Percentiles rank a stretch among this genome's conserved stretches.
Conservation (phyloP, 2,888 invertebrate species). For the Latrodectus elegans region DNA sequence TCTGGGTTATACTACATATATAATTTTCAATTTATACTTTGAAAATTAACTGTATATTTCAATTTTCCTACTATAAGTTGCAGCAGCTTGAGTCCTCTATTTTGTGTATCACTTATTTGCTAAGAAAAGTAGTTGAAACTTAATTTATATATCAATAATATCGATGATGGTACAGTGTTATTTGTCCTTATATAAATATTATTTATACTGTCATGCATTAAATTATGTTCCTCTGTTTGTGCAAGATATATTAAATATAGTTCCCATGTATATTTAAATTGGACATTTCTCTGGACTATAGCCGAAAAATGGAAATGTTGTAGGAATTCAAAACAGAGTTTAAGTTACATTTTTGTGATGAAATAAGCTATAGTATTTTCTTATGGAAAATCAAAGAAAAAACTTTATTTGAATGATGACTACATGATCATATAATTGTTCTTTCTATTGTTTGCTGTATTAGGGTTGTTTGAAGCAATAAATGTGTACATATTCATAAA, state of each 20-base stretch:
- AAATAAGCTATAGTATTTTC: conserved; percentile 55
- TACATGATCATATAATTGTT: conserved; percentile 34
- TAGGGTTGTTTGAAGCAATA: conserved; percentile 69
- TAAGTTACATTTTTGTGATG: conserved; percentile 33
- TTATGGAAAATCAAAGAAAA: conserved; percentile 19
- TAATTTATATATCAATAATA: too few relatives aligned
- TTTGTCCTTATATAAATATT: too few relatives aligned
- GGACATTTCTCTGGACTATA: not conserved
- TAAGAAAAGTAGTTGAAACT: too few relatives aligned
- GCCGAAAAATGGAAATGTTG: conserved; percentile 4
- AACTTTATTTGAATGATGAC: conserved; percentile 48
- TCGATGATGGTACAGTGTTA: too few relatives aligned
- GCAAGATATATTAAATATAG: not conserved
- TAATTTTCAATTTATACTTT: conserved; percentile 8
- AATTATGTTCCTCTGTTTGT: not conserved
- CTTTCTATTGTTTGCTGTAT: conserved; percentile 57
- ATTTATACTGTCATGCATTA: not conserved
- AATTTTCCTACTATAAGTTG: not conserved
- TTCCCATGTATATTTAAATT: not conserved
- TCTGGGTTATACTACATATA: not conserved
- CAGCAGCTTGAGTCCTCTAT: too few relatives aligned
- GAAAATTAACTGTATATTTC: too few relatives aligned
- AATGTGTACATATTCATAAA: conserved; percentile 66
- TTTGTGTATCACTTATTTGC: too few relatives aligned
- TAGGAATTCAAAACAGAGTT: conserved; percentile 12